Conservation (phyloP, 2,797 vertebrate genomes). For the Diplodus puntazzo region DNA sequence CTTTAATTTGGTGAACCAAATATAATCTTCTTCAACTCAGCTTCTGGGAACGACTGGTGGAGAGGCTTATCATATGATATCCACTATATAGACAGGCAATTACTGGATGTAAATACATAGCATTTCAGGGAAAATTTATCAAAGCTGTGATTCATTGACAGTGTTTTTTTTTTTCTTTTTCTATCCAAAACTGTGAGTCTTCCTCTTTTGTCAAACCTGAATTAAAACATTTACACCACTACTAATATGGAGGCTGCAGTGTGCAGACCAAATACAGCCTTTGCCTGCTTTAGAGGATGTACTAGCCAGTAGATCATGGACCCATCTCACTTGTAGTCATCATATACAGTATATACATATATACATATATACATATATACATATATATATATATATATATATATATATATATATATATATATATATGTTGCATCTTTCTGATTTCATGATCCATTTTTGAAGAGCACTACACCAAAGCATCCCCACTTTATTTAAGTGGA, state of each 20-base stretch:
- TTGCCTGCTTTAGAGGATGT: not conserved
- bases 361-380: not conserved
- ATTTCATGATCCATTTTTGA: constrained; percentile 9
- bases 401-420: too few species aligned
- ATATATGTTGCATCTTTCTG: not conserved
- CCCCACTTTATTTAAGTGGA: constrained; percentile 24
- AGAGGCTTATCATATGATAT: too few species aligned
- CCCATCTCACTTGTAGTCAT: not conserved
- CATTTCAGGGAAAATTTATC: too few species aligned
- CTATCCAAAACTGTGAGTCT: not conserved
- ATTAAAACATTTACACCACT: not conserved
- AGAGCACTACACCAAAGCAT: constrained; percentile 21
- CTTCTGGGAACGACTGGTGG: too few species aligned
- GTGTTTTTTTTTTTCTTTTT: not conserved
- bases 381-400: not conserved
- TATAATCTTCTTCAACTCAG: too few species aligned
- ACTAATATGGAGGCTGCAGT: not conserved
- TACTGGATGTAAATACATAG: not conserved
- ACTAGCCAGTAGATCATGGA: not conserved
- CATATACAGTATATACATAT: not conserved
- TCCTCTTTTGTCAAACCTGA: not conserved
- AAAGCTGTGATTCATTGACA: not conserved
- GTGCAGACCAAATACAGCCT: not conserved
- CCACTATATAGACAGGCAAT: not conserved
- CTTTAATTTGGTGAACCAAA: too few species aligned